These are phyloP conservation scores for Pissodes strobi DNA, from an alignment of 1,140 invertebrate species.

Conservation along the genomic window DNA sequence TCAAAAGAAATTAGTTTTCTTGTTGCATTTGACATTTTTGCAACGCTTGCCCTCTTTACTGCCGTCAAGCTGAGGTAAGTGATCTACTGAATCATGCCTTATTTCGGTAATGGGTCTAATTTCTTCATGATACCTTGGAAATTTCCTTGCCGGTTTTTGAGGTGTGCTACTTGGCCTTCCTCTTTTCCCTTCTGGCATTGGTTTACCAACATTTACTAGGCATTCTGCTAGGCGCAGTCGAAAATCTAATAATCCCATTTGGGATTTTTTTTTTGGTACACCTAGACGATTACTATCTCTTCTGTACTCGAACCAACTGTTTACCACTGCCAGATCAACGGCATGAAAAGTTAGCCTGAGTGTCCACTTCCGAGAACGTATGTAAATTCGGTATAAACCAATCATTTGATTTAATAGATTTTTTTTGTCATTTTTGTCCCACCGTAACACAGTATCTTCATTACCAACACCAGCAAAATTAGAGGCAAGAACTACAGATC, in stretches of 20 bases:
- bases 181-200: too few relatives aligned
- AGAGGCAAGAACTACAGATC: too few relatives aligned
- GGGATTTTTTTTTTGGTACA: neutral
- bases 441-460: too few relatives aligned
- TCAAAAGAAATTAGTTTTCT: too few relatives aligned
- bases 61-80: neutral
- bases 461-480: slow-evolving; percentile 4
- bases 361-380: too few relatives aligned
- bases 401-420: too few relatives aligned
- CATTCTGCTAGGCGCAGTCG: too few relatives aligned
- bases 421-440: neutral
- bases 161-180: too few relatives aligned
- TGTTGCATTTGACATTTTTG: too few relatives aligned
- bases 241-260: neutral
- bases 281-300: too few relatives aligned
- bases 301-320: neutral
- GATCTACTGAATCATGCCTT: neutral
- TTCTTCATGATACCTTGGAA: neutral
- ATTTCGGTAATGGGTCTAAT: neutral
- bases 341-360: neutral
- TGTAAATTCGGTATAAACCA: too few relatives aligned
- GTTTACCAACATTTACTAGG: neutral
- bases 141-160: neutral
- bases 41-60: neutral
- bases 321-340: too few relatives aligned